Conservation (phyloP, 1,140 invertebrate genomes). For the Lasioglossum albipes region DNA sequence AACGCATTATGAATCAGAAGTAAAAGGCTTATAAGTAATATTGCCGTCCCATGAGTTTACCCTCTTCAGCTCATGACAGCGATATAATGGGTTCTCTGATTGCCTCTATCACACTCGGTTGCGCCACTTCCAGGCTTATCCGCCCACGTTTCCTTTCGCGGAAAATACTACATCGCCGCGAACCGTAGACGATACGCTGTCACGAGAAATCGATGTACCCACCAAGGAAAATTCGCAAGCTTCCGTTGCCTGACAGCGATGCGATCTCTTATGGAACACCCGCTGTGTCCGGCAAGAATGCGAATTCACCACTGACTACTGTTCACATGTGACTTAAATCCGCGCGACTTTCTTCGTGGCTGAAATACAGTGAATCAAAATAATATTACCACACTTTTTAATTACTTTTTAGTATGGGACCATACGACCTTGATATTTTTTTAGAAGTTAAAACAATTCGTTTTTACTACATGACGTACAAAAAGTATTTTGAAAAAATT, state of each 20-base stretch:
- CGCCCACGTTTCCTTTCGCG: conserved; percentile 46
- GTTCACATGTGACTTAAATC: neutral
- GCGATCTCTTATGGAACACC: neutral
- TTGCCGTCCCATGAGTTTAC: conserved; percentile 32
- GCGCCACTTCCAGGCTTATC: conserved; percentile 58
- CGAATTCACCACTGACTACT: neutral
- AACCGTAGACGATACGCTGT: conserved; percentile 30
- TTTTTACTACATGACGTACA: too few species aligned
- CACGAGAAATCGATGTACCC: conserved; percentile 43
- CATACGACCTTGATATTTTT: too few species aligned
- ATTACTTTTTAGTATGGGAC: too few species aligned
- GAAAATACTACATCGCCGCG: conserved; percentile 53
- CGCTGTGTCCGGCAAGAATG: neutral
- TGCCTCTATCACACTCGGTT: conserved; percentile 58
- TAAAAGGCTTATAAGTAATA: conserved; percentile 42
- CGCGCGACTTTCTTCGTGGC: too few species aligned
- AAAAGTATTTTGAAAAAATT: too few species aligned
- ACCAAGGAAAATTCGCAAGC: conserved; percentile 18
- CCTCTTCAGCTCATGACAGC: conserved; percentile 50
- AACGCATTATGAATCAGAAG: conserved; percentile 44
- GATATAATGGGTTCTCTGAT: conserved; percentile 53
- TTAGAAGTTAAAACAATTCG: too few species aligned
- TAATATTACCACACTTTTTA: too few species aligned
- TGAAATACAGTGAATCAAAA: too few species aligned
- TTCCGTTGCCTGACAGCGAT: neutral